Conservation (phyloP, 2,113 vertebrate species). For the Alexandromys fortis region DNA sequence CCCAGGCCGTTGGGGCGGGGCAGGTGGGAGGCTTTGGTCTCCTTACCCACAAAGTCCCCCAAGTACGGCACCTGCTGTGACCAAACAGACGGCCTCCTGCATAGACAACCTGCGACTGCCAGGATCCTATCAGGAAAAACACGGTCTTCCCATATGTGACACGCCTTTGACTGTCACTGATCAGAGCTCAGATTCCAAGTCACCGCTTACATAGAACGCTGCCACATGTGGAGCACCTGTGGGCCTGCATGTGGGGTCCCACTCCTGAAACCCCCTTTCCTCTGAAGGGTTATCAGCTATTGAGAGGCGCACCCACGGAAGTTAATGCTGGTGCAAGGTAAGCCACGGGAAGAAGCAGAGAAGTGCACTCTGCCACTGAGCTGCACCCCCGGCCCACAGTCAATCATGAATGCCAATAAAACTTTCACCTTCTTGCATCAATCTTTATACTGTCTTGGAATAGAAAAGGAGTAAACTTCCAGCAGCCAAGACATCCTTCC, state of each 20-base stretch:
- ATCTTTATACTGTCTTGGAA: neutral
- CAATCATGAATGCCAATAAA: neutral
- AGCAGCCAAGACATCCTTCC: neutral
- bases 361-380: neutral
- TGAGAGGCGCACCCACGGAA: neutral
- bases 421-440: neutral
- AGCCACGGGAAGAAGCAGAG: neutral
- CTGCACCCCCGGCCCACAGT: neutral
- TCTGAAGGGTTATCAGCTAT: neutral
- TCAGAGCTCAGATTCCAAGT: neutral
- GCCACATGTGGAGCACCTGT: neutral
- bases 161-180: neutral
- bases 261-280: neutral
- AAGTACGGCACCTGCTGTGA: neutral
- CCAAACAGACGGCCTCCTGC: neutral
- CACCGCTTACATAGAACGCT: neutral
- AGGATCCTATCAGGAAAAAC: neutral
- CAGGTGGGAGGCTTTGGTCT: neutral
- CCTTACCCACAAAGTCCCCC: neutral
- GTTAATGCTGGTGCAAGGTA: neutral
- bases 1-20: neutral
- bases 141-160: neutral
- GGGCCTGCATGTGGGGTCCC: neutral
- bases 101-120: neutral
- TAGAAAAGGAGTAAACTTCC: neutral